Evolutionary conservation across 23 tunicate genomes (phyloP), one percentile per base, ranked within the genome.

Genomic region (Clavelina lepadiformis): DNA sequence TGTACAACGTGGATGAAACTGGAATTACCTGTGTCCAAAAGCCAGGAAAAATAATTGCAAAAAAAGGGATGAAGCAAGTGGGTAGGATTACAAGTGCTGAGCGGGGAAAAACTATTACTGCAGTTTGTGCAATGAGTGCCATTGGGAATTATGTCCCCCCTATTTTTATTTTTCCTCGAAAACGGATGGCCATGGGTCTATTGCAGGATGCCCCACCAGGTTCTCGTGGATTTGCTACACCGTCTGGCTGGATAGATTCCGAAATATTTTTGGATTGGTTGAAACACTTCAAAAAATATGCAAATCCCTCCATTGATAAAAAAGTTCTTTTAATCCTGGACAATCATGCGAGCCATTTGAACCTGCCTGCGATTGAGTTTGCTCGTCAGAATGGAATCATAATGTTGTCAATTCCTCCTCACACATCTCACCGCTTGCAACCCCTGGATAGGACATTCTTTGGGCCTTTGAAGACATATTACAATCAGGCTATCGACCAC

Each of bases 401-500:
- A 7, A 13, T 68, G 32, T 21, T 68, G 5, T 44, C 74, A 47
- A 21, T 68, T 25, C 74, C 74, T 15, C 74, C 71, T 8, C 68
- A 68, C 57, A 55, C 68, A 19, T 68, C 74, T 25, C 68, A 68
- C 32, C 19, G 21, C 21, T 35, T 68, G 63, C 74, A 68, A 24
- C 74, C 74, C 4, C 63, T 68, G 7, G 63, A 68, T 68, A 68
- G 67, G 30, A 28, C 63, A 3, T 26, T 68, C 15, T 68, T 55
- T 68, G 74, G 74, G 27, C 74, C 30, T 15, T 21, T 54, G 33
- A 68, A 54, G n/a, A 25, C 18, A 19, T 44, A 50, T 31, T 68
- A 46, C 63, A 68, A 46, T 24, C 33, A 31, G 13, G 74, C 74
- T 7, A 46, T 23, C 22, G 74, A 68, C 38, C 22, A 35, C 29